Percentiles rank a stretch among this genome's conserved stretches.
phyloP scores from a whole-genome alignment of 2,888 invertebrate genomes.

The Serrognathus titanus region DNA sequence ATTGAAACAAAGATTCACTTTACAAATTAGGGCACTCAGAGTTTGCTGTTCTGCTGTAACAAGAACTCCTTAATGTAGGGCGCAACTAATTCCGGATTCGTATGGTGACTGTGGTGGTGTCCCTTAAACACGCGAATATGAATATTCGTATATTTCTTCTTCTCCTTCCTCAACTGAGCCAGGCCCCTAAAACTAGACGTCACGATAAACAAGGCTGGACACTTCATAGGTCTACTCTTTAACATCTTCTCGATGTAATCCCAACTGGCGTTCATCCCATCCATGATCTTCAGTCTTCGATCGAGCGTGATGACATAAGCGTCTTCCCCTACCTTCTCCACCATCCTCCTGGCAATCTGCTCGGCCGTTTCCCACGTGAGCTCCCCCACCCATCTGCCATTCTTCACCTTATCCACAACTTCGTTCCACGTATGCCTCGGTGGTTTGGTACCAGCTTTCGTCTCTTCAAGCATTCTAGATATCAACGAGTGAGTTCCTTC shows the following conservation, averaged over 20 bases:
- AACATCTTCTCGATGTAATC: background rate
- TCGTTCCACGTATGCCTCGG: background rate
- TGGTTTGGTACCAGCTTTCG: background rate
- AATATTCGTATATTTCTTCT: background rate
- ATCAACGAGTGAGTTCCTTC: background rate
- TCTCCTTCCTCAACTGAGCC: no score
- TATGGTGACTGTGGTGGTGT: constrained; percentile 7
- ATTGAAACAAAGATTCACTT: no score
- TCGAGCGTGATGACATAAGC: constrained; percentile 1
- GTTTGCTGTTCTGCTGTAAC: background rate
- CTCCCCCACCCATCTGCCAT: background rate
- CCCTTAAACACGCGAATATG: background rate
- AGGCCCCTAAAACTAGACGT: background rate
- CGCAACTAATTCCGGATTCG: constrained; percentile 5
- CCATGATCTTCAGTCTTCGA: background rate
- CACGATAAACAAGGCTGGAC: background rate
- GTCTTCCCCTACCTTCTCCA: background rate
- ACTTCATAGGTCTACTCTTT: background rate
- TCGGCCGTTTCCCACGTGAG: background rate
- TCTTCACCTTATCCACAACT: background rate
- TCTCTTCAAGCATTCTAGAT: background rate
- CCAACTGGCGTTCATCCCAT: background rate
- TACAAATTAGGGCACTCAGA: no score
- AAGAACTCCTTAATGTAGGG: background rate
- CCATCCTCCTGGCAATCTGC: background rate